Evolutionary conservation across 2,797 vertebrate genomes (phyloP), one percentile per base, ranked within the genome.

Genomic region (Sardinella longiceps): DNA sequence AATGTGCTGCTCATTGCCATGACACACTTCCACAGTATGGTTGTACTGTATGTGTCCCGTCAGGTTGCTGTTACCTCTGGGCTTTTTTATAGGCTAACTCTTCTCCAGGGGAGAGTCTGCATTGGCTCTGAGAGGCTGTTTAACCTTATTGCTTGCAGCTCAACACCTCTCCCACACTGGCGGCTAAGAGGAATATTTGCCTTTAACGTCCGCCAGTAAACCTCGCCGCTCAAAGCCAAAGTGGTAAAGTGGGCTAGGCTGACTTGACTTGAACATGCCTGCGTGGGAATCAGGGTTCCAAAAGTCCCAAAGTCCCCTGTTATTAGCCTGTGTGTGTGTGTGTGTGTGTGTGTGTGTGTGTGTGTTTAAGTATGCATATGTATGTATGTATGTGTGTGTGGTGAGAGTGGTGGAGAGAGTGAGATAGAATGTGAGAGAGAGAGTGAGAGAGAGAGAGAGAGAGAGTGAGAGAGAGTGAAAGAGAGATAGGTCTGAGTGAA

Each of bases 121-220:
- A 20, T 82, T 77, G 70, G 70, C 70, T 20, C 33, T 20, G 33
- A 18, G 37, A 43, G 18, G 70, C 70, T 23, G 37, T 20, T 77
- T 77, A 20, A 23, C 5, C 70, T 23, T 77, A 77, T 39, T 77
- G 37, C 43, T 77, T 39, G 20, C 37, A 20, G 37, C 70, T 77
- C 20, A 39, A 77, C 70, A 77, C 70, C 70, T 77, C 37, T 18
- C 70, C 37, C 37, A 77, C 70, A 77, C 37, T 43, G 70, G 70
- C 70, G 2, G 20, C 10, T 33, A 18, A 77, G 70, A 77, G 37
- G 70, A 43, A 77, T 39, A 43, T 77, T 43, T 43, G 33, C 18
- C 18, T 23, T 18, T 37, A 43, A 6, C 18, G 4, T 77, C 63
- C 14, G 12, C 63, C 63, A 18, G 15, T 30, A 30, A 48, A 1